Base-by-base conservation (phyloP, 1,140 invertebrate species). In the Mamestra configurata region DNA sequence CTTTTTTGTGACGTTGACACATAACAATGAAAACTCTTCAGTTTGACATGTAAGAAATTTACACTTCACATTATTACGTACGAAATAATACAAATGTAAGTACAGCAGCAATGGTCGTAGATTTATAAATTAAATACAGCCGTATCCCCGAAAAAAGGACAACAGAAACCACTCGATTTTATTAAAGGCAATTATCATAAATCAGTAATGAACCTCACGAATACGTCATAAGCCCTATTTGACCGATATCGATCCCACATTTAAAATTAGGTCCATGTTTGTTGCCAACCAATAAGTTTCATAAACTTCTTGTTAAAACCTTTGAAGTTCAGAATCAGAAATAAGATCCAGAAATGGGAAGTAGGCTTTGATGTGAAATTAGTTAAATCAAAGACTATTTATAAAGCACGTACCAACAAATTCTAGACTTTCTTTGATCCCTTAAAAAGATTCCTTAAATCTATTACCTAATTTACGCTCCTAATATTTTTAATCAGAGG, bases 151-250 rank as follows among this genome's bases (percentile, higher is more conserved):
- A 24, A 22, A 10, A 70, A 68, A 79, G 20, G 55, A 61, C 57
- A 37, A 40, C 10, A 66, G 53, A 75, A 79, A 40, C 66, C 35
- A 79, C 37, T 81, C 64, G 64, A 81, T 73, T 83, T 83, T 83
- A 83, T 81, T 79, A 64, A 77, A 70, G 71, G 46, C 76, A 84
- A 84, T 84, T 84, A 84, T 81, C 78, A 81, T 86, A 79, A 84
- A 84, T 82, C 80, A 64, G 78, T 86, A 80, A 85, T 84, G 66
- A 81, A 75, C 46, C 43, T 61, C 61, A 73, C 61, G 71, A 75
- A 70, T 80, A 79, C 72, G 75, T 81, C 79, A 79, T 70, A 70
- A 46, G 55, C 43, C 59, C 55, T 51, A 49, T 73, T 59, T 59
- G 66, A 43, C 57, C 66, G 40, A 51, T 82, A 83, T 82, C 66